These are phyloP conservation scores for Argya squamiceps DNA, from an alignment of 2,797 vertebrate species.

Conservation along the genomic window DNA sequence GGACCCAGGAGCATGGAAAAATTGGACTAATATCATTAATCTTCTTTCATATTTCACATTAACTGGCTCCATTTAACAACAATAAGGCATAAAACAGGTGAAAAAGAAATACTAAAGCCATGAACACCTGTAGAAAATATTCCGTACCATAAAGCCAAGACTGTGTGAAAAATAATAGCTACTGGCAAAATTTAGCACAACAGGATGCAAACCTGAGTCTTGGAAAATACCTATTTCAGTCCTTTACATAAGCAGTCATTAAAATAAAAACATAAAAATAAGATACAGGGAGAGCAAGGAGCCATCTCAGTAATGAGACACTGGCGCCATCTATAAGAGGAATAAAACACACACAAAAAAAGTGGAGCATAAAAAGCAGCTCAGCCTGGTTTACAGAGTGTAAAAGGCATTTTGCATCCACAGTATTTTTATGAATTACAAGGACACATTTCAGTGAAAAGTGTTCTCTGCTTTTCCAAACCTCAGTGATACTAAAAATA, in stretches of 20 bases:
- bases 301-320: not conserved
- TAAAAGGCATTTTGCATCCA: not conserved
- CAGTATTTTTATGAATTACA: not conserved
- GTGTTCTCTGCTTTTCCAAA: not conserved
- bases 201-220: not conserved
- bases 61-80: not conserved
- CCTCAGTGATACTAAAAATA: not conserved
- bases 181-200: not conserved
- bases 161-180: not conserved
- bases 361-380: not conserved
- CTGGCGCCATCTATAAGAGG: conserved; percentile 62
- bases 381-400: not conserved
- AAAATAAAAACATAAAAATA: not conserved
- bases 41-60: not conserved
- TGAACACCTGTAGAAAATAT: not conserved
- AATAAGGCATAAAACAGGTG: not conserved
- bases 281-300: not conserved
- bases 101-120: not conserved
- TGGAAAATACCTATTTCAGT: not conserved
- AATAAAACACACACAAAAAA: not conserved
- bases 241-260: not conserved
- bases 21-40: not conserved
- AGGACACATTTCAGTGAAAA: not conserved
- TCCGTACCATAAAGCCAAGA: not conserved
- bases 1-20: not conserved